phyloP scores from a whole-genome alignment of 2,113 vertebrate species.

The Coreoperca whiteheadi region DNA sequence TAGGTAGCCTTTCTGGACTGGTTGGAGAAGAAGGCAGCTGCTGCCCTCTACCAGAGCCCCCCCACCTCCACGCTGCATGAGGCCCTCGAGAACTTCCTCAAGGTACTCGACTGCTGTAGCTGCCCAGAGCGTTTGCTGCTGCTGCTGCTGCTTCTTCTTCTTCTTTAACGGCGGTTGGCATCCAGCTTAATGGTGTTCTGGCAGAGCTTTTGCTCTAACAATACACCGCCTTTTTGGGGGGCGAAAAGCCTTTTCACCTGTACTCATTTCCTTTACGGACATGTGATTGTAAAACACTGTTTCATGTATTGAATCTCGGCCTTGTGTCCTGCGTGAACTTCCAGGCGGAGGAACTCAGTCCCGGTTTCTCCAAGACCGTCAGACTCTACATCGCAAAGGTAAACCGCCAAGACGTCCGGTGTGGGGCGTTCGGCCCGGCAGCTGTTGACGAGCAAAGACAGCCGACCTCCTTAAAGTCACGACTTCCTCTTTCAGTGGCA shows the following conservation, averaged over 20 bases:
- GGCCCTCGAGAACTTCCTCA: constrained; percentile 91
- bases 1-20: constrained; percentile 91
- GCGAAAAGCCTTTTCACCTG: no score
- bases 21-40: constrained; percentile 90
- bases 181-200: no score
- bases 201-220: no score
- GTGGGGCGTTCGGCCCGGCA: no score
- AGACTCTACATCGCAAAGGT: constrained; percentile 94
- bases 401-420: no score
- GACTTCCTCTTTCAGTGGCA: no score
- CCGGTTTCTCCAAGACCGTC: constrained; percentile 91
- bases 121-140: not conserved
- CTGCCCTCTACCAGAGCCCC: constrained; percentile 87
- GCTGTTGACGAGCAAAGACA: no score
- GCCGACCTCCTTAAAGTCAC: no score
- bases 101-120: constrained; percentile 77
- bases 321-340: not conserved
- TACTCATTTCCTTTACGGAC: not conserved
- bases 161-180: no score
- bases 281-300: not conserved
- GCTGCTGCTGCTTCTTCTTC: not conserved
- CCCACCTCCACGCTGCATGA: constrained; percentile 88
- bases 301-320: not conserved
- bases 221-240: not conserved
- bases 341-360: constrained; percentile 90